Evolutionary conservation across 2,888 invertebrate genomes (phyloP).

Genomic region (Cheilosia pagana): DNA sequence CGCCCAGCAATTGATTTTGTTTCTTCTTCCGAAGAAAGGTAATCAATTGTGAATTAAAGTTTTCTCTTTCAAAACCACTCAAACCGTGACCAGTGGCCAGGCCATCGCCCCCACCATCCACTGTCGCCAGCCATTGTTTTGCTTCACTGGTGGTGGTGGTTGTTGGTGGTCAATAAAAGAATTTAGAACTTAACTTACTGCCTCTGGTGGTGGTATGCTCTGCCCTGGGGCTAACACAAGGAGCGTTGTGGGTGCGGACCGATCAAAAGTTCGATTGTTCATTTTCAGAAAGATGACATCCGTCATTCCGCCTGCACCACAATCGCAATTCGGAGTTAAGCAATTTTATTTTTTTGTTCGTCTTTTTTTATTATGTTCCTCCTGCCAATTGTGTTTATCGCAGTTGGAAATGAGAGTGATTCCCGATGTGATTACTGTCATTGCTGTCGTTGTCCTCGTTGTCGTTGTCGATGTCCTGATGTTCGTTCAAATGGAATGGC

Average conservation of each 20-base stretch:
- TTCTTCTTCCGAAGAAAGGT: conserved; percentile 57
- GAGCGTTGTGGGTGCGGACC: conserved; percentile 36
- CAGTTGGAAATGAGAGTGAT: conserved; percentile 68
- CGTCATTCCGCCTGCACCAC: conserved; percentile 59
- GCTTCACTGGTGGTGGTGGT: conserved; percentile 16
- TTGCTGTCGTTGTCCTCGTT: conserved; percentile 69
- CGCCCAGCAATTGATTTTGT: conserved; percentile 20
- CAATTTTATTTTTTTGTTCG: neutral
- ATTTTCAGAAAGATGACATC: conserved; percentile 69
- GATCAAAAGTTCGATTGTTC: conserved; percentile 73
- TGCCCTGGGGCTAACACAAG: neutral
- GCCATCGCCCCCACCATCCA: conserved; percentile 7
- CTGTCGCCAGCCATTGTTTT: conserved; percentile 48
- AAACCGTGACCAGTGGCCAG: conserved; percentile 61
- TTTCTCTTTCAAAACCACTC: conserved; percentile 63
- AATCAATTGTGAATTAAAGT: conserved; percentile 73
- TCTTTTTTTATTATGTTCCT: conserved; percentile 17
- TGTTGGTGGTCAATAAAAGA: conserved; percentile 70
- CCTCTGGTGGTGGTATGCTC: conserved; percentile 10
- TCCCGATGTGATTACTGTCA: conserved; percentile 74
- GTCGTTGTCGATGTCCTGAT: conserved; percentile 34
- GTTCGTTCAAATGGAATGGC: conserved; percentile 71
- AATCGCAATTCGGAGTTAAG: conserved; percentile 36
- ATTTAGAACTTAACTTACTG: conserved; percentile 73
- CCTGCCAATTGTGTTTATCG: conserved; percentile 70